Evolutionary conservation across 2,113 vertebrate genomes (phyloP).

Genomic region (Machaerirhynchus nigripectus): DNA sequence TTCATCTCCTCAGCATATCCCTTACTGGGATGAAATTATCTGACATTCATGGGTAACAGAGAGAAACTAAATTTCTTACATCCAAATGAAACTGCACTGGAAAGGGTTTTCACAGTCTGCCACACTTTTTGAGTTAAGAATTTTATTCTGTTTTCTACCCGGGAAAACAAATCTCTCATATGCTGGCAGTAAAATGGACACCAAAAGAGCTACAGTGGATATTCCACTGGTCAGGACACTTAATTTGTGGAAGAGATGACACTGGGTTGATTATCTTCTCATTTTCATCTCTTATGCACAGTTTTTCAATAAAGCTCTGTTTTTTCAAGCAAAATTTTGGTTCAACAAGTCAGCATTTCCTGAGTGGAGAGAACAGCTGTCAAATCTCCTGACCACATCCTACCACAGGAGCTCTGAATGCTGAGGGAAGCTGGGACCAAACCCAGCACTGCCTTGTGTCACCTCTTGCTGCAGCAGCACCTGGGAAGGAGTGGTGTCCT

Average conservation of each 20-base stretch:
- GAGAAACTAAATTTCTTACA: not conserved
- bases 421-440: not conserved
- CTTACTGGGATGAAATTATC: not conserved
- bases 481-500: not conserved
- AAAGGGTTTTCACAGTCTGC: slow-evolving; percentile 5
- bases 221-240: not conserved
- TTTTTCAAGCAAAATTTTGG: not conserved
- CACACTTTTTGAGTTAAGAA: not conserved
- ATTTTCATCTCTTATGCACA: not conserved
- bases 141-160: not conserved
- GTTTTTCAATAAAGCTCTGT: not conserved
- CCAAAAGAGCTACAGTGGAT: not conserved
- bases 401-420: not conserved
- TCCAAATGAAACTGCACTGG: not conserved
- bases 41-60: not conserved
- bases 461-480: not conserved
- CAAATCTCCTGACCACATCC: not conserved
- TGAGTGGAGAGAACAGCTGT: not conserved
- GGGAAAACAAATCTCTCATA: not conserved
- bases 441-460: not conserved
- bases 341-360: not conserved
- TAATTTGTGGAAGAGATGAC: not conserved
- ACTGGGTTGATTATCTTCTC: not conserved
- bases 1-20: not conserved
- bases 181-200: not conserved